Conservation (phyloP, 1,140 invertebrate genomes). For the Vollenhovia emeryi region DNA sequence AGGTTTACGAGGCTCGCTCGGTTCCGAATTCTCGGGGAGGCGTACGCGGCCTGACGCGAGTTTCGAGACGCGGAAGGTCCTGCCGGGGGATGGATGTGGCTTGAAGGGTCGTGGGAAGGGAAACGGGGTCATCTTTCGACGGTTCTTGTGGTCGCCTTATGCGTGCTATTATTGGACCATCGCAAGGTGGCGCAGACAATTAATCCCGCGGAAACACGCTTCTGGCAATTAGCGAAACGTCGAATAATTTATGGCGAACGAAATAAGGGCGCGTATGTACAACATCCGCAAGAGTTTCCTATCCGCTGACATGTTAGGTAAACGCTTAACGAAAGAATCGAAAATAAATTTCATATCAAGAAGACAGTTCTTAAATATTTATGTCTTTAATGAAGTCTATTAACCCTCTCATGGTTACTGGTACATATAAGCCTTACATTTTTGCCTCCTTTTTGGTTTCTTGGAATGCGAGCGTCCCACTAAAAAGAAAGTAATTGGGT, state of each 20-base stretch:
- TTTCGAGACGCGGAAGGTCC: conserved; percentile 51
- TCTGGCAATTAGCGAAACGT: conserved; percentile 46
- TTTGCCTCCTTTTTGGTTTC: too few relatives aligned
- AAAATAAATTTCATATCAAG: not conserved
- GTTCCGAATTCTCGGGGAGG: conserved; percentile 54
- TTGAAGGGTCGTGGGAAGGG: conserved; percentile 74
- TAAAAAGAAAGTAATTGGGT: too few relatives aligned
- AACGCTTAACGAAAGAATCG: not conserved
- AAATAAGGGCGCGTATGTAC: not conserved
- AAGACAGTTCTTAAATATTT: not conserved
- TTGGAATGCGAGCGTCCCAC: too few relatives aligned
- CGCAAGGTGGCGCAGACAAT: conserved; percentile 26
- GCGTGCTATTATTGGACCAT: conserved; percentile 31
- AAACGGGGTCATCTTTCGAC: conserved; percentile 70
- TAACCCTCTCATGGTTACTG: too few relatives aligned
- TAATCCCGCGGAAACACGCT: conserved; percentile 28
- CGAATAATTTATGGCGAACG: conserved; percentile 52
- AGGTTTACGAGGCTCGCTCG: conserved; percentile 15
- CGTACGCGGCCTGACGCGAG: conserved; percentile 69
- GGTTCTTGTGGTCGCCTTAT: conserved; percentile 32
- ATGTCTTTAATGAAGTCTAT: not conserved
- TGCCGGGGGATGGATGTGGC: conserved; percentile 62
- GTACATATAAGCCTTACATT: too few relatives aligned
- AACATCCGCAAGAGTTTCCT: not conserved
- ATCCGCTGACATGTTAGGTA: not conserved